Conservation (phyloP, 2,888 invertebrate species). For the Euplagia quadripunctaria region DNA sequence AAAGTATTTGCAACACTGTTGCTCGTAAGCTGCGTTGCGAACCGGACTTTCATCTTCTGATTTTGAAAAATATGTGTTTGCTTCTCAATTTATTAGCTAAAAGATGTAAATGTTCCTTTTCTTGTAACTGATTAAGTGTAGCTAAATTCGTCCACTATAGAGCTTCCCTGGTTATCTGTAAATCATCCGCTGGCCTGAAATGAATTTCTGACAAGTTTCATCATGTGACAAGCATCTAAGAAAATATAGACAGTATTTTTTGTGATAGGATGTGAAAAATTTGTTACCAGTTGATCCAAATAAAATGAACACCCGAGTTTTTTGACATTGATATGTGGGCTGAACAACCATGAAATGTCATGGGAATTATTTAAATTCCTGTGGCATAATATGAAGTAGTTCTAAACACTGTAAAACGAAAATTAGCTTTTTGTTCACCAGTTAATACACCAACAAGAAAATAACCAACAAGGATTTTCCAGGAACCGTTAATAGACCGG, state of each 20-base stretch:
- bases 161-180: too few species aligned
- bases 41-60: not conserved
- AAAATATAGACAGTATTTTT: not conserved
- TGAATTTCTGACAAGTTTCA: not conserved
- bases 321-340: not conserved
- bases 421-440: not conserved
- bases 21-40: not conserved
- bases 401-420: not conserved
- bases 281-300: not conserved
- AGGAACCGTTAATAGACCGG: conserved; percentile 3
- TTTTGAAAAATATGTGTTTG: not conserved
- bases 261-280: not conserved
- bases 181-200: too few species aligned
- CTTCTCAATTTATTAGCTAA: not conserved
- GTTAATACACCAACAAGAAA: not conserved
- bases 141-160: not conserved
- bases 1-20: not conserved
- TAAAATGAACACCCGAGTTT: not conserved
- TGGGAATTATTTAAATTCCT: not conserved
- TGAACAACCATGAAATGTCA: not conserved
- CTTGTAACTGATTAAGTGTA: not conserved
- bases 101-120: not conserved
- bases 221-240: not conserved
- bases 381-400: not conserved
- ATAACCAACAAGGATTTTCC: not conserved